These are phyloP conservation scores for Ameiurus melas DNA, from an alignment of 2,113 vertebrate species.

Conservation along the genomic window DNA sequence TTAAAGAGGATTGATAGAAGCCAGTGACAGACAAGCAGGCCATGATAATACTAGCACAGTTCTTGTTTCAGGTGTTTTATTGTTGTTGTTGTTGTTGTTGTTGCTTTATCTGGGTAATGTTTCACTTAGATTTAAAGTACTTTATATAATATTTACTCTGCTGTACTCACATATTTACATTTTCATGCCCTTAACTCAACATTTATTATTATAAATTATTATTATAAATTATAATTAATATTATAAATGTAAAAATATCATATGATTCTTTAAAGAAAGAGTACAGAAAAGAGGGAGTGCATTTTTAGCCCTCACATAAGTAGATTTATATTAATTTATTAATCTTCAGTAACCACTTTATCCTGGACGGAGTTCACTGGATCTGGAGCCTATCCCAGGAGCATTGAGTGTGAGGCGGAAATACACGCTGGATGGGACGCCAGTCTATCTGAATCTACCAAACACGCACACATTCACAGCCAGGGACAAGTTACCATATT, in stretches of 20 bases:
- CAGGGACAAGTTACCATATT: neutral
- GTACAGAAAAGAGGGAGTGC: neutral
- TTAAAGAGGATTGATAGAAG: conserved; percentile 43
- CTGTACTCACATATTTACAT: neutral
- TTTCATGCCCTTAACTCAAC: neutral
- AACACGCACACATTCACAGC: neutral
- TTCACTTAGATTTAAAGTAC: neutral
- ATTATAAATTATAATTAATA: too few species aligned
- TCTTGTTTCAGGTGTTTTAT: neutral
- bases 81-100: too few species aligned
- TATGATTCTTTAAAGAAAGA: neutral
- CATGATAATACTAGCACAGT: neutral
- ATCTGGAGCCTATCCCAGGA: neutral
- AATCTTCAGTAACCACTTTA: neutral
- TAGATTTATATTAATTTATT: neutral
- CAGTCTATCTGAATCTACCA: neutral
- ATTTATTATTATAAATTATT: too few species aligned
- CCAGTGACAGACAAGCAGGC: conserved; percentile 37
- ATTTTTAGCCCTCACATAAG: neutral
- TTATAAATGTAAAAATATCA: neutral
- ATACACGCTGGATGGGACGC: neutral
- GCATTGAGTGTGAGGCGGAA: neutral
- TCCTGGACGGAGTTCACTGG: neutral
- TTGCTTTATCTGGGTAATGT: neutral
- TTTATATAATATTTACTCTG: neutral